Percentiles rank a stretch among this genome's conserved stretches.
Evolutionary conservation across 2,888 invertebrate species (phyloP).

Genomic region (Meteorus colon): DNA sequence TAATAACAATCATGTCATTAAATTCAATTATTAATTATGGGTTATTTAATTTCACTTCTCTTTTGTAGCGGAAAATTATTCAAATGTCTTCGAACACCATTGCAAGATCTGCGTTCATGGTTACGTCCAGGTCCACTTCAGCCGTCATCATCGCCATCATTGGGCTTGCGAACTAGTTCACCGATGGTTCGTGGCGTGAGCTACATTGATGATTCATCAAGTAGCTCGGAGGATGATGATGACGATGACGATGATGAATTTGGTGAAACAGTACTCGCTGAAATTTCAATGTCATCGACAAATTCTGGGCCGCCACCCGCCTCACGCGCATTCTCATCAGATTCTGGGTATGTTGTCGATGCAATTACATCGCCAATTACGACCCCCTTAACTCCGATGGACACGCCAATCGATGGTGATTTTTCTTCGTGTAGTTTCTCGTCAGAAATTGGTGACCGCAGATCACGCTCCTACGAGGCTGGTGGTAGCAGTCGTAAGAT

Average conservation of each 20-base stretch:
- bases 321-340: conserved; percentile 70
- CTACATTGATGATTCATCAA: conserved; percentile 69
- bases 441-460: conserved; percentile 70
- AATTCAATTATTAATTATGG: not conserved
- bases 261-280: conserved; percentile 75
- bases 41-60: conserved; percentile 24
- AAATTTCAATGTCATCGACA: conserved; percentile 68
- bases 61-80: conserved; percentile 75
- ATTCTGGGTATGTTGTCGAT: conserved; percentile 64
- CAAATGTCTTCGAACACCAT: conserved; percentile 77
- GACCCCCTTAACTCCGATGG: conserved; percentile 40
- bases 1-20: not conserved
- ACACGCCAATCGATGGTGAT: conserved; percentile 42
- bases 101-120: conserved; percentile 77
- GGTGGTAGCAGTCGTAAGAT: conserved; percentile 63
- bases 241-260: conserved; percentile 56
- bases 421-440: conserved; percentile 63
- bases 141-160: conserved; percentile 54
- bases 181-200: conserved; percentile 67
- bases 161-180: conserved; percentile 65
- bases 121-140: conserved; percentile 71
- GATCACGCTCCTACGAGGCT: conserved; percentile 68
- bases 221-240: conserved; percentile 66
- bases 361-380: conserved; percentile 33
- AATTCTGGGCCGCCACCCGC: conserved; percentile 64